Evolutionary conservation across 2,113 vertebrate species (phyloP), one percentile per base, ranked within the genome.

Genomic region (Laticauda colubrina): DNA sequence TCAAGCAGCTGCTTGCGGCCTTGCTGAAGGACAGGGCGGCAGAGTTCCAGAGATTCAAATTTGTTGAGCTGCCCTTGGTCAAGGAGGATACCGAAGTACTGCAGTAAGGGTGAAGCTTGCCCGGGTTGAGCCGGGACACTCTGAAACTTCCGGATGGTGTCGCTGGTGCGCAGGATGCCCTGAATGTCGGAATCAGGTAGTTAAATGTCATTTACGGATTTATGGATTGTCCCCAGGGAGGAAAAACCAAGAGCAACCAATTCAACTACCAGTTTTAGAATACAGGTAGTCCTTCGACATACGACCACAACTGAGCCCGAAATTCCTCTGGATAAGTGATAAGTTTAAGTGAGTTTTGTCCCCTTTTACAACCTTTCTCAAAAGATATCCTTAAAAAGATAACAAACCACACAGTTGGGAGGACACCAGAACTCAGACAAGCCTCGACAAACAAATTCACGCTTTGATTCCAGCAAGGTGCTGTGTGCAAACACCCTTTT

Each of bases 11-110:
- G 98, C 91, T 98, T 99, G 96, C 98, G 98, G 15, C 98, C 98
- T 95, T 99, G 98, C 95, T 98, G 98, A 93, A 99, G 97, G 43
- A 99, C 99, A 0, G 98, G 98, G 55, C 98, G 97, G 97, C 99
- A 99, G 51, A 99, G 98, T 96, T 99, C 99, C 95, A 99, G 95
- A 85, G 99, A 99, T 93, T 99, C 99, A 94, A 98, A 98, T 93
- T 98, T 98, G 96, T 99, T 99, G 89, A 99, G 98, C 95, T 99
- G 98, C 34, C 98, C 98, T 95, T 98, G 98, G 94, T 99, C 98
- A 94, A 99, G 96, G 85, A 99, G 97, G 96, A 99, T 98, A 87
- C 99, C 98, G 86, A 99, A 99, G 96, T 99, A 99, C 97, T 99
- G 98, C 69, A 99, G 97, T 94, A 99, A 96, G 0, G 99, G 98